Conservation (phyloP, 2,113 vertebrate genomes). For the Pimephales promelas region DNA sequence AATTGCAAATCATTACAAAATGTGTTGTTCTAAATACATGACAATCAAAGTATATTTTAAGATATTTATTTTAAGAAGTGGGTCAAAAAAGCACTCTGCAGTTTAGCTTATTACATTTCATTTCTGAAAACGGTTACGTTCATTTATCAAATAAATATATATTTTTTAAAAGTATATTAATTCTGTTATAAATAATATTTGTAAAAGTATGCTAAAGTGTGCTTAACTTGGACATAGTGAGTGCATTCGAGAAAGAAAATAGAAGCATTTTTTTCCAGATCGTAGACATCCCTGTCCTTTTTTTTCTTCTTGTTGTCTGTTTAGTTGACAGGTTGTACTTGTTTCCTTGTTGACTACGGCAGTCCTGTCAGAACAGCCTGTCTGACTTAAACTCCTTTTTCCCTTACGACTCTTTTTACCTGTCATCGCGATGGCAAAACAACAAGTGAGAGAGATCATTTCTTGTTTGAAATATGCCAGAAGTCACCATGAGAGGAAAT, state of each 20-base stretch:
- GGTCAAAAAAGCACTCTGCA: background rate
- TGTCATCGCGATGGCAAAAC: background rate
- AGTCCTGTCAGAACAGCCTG: conserved; percentile 15
- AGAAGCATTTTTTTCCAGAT: background rate
- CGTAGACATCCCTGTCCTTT: background rate
- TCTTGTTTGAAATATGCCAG: background rate
- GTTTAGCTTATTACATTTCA: background rate
- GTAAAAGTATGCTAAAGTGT: background rate
- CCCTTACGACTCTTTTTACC: conserved; percentile 12
- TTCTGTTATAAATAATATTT: background rate
- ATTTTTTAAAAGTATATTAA: background rate
- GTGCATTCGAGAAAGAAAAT: background rate
- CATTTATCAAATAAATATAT: background rate
- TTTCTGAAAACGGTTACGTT: background rate
- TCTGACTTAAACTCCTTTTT: conserved; percentile 25
- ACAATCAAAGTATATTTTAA: no score
- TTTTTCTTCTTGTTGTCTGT: conserved; percentile 28
- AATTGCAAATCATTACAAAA: background rate
- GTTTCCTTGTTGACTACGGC: conserved; percentile 5
- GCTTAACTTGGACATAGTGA: background rate
- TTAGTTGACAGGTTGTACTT: conserved; percentile 41
- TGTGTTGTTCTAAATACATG: background rate
- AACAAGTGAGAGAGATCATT: background rate
- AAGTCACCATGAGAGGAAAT: conserved; percentile 8
- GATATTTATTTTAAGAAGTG: no score